Conservation (phyloP, 1,140 invertebrate species). For the Bursaphelenchus mucronatus region DNA sequence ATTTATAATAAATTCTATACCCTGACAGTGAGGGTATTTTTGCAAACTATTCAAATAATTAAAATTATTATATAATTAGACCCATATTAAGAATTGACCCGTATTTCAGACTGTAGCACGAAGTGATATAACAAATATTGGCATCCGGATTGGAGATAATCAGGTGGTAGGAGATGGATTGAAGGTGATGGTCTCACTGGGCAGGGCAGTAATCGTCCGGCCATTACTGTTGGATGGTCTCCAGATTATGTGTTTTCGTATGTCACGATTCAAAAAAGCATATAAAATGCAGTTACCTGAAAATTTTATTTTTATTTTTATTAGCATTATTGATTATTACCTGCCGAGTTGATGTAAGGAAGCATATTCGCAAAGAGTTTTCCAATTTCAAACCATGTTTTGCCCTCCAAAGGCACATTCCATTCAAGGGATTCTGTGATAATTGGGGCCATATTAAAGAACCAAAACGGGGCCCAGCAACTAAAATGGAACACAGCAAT, state of each 20-base stretch:
- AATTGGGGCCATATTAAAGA: slow-evolving; percentile 17
- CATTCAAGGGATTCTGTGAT: slow-evolving; percentile 16
- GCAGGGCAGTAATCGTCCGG: no score
- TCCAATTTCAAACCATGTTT: slow-evolving; percentile 17
- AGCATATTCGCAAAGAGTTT: slow-evolving; percentile 29
- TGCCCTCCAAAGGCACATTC: slow-evolving; percentile 1
- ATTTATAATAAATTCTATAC: no score
- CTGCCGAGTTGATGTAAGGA: slow-evolving; percentile 30
- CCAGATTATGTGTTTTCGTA: slow-evolving; percentile 24
- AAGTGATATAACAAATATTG: no score
- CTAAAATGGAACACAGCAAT: slow-evolving; percentile 29
- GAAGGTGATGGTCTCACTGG: no score
- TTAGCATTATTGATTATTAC: slow-evolving; percentile 9
- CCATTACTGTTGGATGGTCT: background rate
- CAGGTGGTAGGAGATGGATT: no score
- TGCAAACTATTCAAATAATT: no score
- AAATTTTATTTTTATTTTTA: slow-evolving; percentile 9
- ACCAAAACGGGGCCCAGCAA: slow-evolving; percentile 33
- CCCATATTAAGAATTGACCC: no score
- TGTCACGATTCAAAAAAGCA: slow-evolving; percentile 28
- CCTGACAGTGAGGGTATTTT: no score
- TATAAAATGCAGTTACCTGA: slow-evolving; percentile 30
- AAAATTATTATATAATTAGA: no score
- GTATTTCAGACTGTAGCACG: no score
- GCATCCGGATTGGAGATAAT: no score